Evolutionary conservation across 2,797 vertebrate species (phyloP).

Genomic region (Darevskia mixta): DNA sequence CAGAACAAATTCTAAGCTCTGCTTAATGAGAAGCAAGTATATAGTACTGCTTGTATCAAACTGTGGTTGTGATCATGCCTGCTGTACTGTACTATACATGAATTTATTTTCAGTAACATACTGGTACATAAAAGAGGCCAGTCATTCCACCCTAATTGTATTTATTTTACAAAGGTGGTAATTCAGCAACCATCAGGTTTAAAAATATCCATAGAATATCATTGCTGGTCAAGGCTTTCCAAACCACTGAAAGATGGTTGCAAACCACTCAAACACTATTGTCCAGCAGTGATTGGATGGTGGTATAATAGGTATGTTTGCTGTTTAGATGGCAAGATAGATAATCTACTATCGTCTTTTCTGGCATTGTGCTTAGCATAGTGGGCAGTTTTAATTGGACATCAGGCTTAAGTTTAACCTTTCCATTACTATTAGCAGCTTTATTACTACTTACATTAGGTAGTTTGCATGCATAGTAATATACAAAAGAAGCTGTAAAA

Average conservation of each 20-base stretch:
- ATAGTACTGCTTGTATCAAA: constrained; percentile 51
- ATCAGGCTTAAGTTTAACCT: background rate
- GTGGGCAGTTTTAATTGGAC: background rate
- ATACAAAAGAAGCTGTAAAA: background rate
- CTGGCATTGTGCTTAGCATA: background rate
- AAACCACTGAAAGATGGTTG: too few species aligned
- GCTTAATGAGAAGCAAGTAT: constrained; percentile 44
- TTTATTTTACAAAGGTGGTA: too few species aligned
- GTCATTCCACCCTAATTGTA: background rate
- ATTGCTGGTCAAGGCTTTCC: too few species aligned
- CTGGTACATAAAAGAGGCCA: background rate
- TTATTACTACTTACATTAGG: background rate
- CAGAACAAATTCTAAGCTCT: constrained; percentile 32
- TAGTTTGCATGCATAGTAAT: background rate
- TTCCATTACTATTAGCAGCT: background rate
- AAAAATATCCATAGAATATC: too few species aligned
- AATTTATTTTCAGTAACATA: constrained; percentile 52
- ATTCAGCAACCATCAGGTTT: too few species aligned
- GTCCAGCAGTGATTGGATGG: too few species aligned
- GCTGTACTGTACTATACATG: constrained; percentile 5
- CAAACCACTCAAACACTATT: too few species aligned
- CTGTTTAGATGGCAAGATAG: too few species aligned
- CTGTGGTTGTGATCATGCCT: constrained; percentile 38
- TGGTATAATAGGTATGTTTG: too few species aligned
- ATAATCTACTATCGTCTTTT: too few species aligned